These are phyloP conservation scores for Papilio elwesi DNA, from an alignment of 2,888 invertebrate species.

Conservation along the genomic window DNA sequence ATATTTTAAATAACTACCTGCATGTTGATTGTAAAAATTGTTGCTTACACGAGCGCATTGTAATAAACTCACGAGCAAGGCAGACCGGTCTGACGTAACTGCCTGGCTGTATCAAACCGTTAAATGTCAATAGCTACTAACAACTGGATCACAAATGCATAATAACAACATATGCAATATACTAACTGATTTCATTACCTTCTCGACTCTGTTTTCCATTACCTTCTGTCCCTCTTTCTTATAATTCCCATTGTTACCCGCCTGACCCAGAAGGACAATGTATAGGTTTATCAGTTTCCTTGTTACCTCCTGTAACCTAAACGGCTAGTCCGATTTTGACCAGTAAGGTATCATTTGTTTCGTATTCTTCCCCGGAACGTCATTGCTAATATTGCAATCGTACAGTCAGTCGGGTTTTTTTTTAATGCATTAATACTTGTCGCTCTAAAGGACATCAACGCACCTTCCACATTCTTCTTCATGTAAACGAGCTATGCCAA, in stretches of 20 bases:
- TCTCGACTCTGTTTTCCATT: no score
- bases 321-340: no score
- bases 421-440: background rate
- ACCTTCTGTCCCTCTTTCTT: no score
- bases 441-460: slow-evolving; percentile 8
- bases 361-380: background rate
- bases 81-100: background rate
- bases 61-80: slow-evolving; percentile 6
- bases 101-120: background rate
- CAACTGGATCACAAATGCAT: background rate
- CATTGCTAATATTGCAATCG: no score
- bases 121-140: background rate
- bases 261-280: no score
- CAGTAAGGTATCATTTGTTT: background rate
- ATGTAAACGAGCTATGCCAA: background rate
- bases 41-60: background rate
- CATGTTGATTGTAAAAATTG: background rate
- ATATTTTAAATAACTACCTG: background rate
- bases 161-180: background rate
- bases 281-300: no score
- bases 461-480: background rate
- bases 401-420: no score
- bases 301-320: no score
- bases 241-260: no score
- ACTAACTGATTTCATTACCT: background rate